phyloP scores from a whole-genome alignment of 2,797 vertebrate genomes.

The Poecilia velifera region DNA sequence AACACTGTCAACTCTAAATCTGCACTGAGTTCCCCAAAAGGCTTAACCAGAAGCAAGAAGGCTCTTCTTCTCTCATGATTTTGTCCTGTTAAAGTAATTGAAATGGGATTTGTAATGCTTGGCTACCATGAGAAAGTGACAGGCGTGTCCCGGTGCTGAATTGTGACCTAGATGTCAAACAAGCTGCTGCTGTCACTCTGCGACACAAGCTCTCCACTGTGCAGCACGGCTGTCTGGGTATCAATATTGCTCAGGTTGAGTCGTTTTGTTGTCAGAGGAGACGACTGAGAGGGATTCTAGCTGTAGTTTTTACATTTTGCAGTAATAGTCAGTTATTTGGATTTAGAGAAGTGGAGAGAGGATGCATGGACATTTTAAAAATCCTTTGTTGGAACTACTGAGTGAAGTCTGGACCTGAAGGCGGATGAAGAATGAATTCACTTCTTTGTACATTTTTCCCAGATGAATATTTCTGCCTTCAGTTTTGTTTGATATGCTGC shows the following conservation, averaged over 20 bases:
- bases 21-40: neutral
- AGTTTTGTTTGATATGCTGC: neutral
- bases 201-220: constrained; percentile 1
- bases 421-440: neutral
- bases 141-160: constrained; percentile 40
- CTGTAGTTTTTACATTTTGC: neutral
- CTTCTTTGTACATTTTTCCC: neutral
- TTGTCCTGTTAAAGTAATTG: constrained; percentile 8
- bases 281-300: neutral
- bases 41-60: neutral
- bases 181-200: constrained; percentile 69
- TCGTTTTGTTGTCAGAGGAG: constrained; percentile 1
- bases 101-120: constrained; percentile 6
- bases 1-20: neutral
- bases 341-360: neutral
- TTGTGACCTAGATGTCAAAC: constrained; percentile 68
- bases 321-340: neutral
- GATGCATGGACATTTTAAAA: neutral
- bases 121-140: constrained; percentile 31
- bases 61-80: neutral
- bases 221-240: neutral
- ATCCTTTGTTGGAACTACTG: neutral
- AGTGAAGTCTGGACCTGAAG: neutral
- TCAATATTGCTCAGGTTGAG: constrained; percentile 17
- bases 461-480: neutral